phyloP scores from a whole-genome alignment of 2,888 invertebrate genomes.

The Drosophila cognata region DNA sequence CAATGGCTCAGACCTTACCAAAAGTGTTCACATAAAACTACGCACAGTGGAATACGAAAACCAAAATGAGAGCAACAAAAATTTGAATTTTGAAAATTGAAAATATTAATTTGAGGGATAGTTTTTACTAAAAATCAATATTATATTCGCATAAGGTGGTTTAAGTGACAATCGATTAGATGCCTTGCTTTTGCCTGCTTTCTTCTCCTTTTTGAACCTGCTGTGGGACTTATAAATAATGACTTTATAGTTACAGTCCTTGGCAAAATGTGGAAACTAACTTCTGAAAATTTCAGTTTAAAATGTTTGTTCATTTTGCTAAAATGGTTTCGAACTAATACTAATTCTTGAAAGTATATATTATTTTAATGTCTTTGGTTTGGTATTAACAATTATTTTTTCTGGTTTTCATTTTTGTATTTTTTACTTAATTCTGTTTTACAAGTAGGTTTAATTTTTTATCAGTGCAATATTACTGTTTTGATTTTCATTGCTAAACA shows the following conservation, averaged over 20 bases:
- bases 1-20: not conserved
- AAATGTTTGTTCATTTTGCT: not conserved
- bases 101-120: not conserved
- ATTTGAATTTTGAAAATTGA: not conserved
- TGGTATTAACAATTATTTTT: not conserved
- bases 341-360: not conserved
- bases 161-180: no score
- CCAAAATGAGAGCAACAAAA: not conserved
- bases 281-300: not conserved
- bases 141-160: not conserved
- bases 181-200: not conserved
- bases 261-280: not conserved
- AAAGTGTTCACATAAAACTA: not conserved
- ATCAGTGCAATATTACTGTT: slow-evolving; percentile 26
- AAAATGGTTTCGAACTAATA: not conserved
- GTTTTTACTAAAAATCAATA: not conserved
- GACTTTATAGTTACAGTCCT: not conserved
- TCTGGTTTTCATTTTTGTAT: accelerated
- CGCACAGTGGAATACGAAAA: not conserved
- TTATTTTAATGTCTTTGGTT: not conserved
- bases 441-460: not conserved
- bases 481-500: slow-evolving; percentile 34
- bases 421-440: not conserved
- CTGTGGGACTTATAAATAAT: not conserved
- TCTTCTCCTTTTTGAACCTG: no score